Evolutionary conservation across 2,888 invertebrate species (phyloP).

Genomic region (Idaea straminata): DNA sequence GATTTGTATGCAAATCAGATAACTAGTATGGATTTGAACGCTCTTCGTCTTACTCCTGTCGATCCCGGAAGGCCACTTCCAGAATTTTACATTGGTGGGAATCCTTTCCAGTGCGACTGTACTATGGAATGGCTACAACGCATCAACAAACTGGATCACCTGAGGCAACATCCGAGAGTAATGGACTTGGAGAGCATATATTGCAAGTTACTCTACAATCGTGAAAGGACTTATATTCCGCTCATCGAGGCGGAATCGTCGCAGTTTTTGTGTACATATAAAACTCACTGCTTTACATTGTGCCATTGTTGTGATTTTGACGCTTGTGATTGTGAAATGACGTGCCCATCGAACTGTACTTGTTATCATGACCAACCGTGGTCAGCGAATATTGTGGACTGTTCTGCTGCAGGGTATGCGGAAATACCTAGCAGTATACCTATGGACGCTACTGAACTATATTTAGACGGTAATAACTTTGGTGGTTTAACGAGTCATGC

Average conservation of each 20-base stretch:
- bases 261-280: constrained; percentile 95
- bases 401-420: constrained; percentile 89
- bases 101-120: constrained; percentile 97
- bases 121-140: constrained; percentile 97
- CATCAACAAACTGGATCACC: constrained; percentile 90
- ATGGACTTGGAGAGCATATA: constrained; percentile 95
- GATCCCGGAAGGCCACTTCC: constrained; percentile 88
- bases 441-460: constrained; percentile 97
- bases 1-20: constrained; percentile 96
- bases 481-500: constrained; percentile 92
- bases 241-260: constrained; percentile 92
- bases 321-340: constrained; percentile 98
- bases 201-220: constrained; percentile 91
- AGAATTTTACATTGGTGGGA: constrained; percentile 95
- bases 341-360: constrained; percentile 95
- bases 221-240: constrained; percentile 91
- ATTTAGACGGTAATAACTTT: constrained; percentile 95
- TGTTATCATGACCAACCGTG: constrained; percentile 97
- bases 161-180: constrained; percentile 92
- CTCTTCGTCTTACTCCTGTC: constrained; percentile 89
- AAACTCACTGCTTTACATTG: constrained; percentile 95
- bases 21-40: constrained; percentile 93
- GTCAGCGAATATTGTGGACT: constrained; percentile 96
- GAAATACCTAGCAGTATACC: constrained; percentile 93
- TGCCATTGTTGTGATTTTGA: constrained; percentile 98